Percentiles rank a stretch among this genome's conserved stretches.
Conservation (phyloP, 2,797 vertebrate species). For the Alca torda region DNA sequence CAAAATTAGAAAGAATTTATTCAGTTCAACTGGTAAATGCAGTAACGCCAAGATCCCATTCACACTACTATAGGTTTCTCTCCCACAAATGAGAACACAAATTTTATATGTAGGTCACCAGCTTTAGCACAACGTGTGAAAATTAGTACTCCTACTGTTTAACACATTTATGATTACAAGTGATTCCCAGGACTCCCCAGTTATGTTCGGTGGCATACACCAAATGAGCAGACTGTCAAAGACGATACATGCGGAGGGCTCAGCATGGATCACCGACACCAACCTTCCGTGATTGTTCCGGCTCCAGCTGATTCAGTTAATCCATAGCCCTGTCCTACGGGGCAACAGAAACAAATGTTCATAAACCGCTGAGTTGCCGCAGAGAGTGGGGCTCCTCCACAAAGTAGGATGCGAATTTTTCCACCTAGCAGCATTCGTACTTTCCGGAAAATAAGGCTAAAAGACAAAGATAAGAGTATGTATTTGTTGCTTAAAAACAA, state of each 20-base stretch:
- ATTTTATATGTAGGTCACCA: fast-evolving
- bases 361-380: conserved; percentile 95
- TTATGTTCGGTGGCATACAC: fast-evolving
- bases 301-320: conserved; percentile 93
- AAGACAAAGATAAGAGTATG: not conserved
- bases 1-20: not conserved
- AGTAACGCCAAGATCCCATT: not conserved
- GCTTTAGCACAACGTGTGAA: not conserved
- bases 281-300: conserved; percentile 89
- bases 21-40: not conserved
- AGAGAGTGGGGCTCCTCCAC: conserved; percentile 93
- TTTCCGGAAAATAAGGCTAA: conserved; percentile 89
- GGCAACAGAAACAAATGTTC: conserved; percentile 97
- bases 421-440: conserved; percentile 89
- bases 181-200: not conserved
- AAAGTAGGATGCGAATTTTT: conserved; percentile 85
- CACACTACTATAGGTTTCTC: not conserved
- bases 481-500: not conserved
- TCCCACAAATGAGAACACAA: not conserved
- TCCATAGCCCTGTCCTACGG: conserved; percentile 94
- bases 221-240: fast-evolving
- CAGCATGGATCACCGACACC: not conserved
- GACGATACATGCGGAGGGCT: fast-evolving
- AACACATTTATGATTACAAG: fast-evolving
- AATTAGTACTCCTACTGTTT: not conserved